Base-by-base conservation (phyloP, 2,888 invertebrate species). In the Calliopum simillimum region DNA sequence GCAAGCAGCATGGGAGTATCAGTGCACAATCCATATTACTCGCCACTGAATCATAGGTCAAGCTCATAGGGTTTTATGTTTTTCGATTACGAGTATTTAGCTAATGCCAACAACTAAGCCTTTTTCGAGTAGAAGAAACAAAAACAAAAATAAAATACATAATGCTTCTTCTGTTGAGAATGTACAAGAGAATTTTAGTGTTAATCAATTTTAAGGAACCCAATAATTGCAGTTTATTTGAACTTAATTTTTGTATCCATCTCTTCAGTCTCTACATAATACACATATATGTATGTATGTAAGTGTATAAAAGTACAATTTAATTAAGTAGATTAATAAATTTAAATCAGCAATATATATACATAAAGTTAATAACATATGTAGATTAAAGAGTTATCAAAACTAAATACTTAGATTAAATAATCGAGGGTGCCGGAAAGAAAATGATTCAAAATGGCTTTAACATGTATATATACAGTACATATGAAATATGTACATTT, bases 31-130 rank as follows among this genome's bases (percentile, higher is more conserved):
- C 82, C 82, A 69, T 84, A 81, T 70, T 84, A 80, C 75, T 78
- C 83, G 73, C 78, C 82, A 72, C 79, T 84, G 56, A 84, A 82
- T 72, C 86, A 86, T 77, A 85, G 85, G 69, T 82, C 84, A 64
- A 82, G 84, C 78, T 84, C 84, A 82, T 86, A 86, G 84, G 82
- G 82, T 76, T 82, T 82, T 79, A 81, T 82, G 82, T 83, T 82
- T 77, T 84, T 84, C 76, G 81, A 82, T 76, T 85, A 84, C 73
- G 33, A 33, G 33, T 33, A 33, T 33, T 75, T 81, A 79, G 80
- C 80, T 74, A 80, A 83, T 80, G 77, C 79, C 65, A 80, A 82
- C 76, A 80, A 79, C 73, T 82, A 79, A 81, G 74, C 69, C 59
- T 69, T 71, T 64, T 69, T 46, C 33, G 66, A 70, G 55, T 44